phyloP scores from a whole-genome alignment of 1,140 invertebrate species.

The Zaprionus davidi region DNA sequence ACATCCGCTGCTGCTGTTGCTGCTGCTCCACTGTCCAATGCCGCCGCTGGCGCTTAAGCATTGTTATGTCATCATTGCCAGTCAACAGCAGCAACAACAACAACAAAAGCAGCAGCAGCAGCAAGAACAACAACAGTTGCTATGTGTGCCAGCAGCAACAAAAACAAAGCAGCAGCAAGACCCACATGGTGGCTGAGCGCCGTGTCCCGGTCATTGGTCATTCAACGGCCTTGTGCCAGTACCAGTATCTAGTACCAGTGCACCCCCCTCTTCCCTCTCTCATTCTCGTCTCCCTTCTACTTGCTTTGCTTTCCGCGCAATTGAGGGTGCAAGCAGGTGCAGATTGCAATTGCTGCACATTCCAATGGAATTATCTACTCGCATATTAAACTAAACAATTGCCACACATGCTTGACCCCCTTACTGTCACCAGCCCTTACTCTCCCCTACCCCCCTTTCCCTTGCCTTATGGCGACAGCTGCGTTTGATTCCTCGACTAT shows the following conservation, averaged over 20 bases:
- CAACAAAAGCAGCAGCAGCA: slow-evolving; percentile 21
- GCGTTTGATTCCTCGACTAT: slow-evolving; percentile 40
- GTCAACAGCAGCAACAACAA: slow-evolving; percentile 50
- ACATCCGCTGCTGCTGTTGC: slow-evolving; percentile 56
- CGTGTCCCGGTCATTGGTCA: slow-evolving; percentile 61
- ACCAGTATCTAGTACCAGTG: not conserved
- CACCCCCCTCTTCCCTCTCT: not conserved
- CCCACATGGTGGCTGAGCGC: slow-evolving; percentile 59
- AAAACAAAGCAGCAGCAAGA: slow-evolving; percentile 30
- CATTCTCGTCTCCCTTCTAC: not conserved
- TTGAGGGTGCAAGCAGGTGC: slow-evolving; percentile 27
- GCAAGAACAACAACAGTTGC: slow-evolving; percentile 35
- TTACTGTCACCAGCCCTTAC: not conserved
- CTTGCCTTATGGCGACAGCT: slow-evolving; percentile 40
- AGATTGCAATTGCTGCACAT: slow-evolving; percentile 19
- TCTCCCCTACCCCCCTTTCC: not conserved
- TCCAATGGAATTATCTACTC: slow-evolving; percentile 29
- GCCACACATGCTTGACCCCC: not conserved
- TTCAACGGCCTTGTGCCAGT: slow-evolving; percentile 76
- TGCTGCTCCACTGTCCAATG: slow-evolving; percentile 53
- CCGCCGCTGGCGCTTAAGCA: slow-evolving; percentile 75
- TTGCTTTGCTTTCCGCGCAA: slow-evolving; percentile 23
- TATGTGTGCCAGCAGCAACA: slow-evolving; percentile 32
- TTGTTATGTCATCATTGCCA: slow-evolving; percentile 82
- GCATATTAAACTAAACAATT: slow-evolving; percentile 36